These are phyloP conservation scores for Manduca sexta DNA, from an alignment of 1,140 invertebrate species.

Conservation along the genomic window DNA sequence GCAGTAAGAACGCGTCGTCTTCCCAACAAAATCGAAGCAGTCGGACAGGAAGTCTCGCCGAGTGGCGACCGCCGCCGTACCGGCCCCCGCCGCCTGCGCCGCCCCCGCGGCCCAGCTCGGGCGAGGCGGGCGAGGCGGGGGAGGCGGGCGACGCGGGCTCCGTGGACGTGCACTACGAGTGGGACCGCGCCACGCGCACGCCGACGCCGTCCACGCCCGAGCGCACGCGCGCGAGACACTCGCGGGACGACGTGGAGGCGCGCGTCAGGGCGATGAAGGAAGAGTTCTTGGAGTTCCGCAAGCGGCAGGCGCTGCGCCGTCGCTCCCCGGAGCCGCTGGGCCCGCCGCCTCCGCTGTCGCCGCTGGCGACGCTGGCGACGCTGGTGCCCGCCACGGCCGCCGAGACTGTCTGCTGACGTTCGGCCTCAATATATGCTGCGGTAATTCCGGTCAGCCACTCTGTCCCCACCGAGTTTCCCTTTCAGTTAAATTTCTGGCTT, in stretches of 20 bases:
- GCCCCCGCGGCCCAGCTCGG: conserved; percentile 39
- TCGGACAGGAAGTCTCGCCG: conserved; percentile 81
- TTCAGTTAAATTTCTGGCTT: conserved; percentile 12
- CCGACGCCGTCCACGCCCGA: conserved; percentile 80
- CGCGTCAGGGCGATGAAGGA: conserved; percentile 95
- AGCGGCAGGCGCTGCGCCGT: conserved; percentile 85
- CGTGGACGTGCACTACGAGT: conserved; percentile 96
- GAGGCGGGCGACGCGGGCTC: conserved; percentile 81
- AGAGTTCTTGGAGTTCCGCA: conserved; percentile 94
- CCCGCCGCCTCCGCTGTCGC: conserved; percentile 77
- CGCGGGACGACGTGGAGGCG: conserved; percentile 84
- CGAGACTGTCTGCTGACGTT: conserved; percentile 47
- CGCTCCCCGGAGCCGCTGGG: conserved; percentile 74
- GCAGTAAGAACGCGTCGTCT: conserved; percentile 89
- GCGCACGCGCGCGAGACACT: conserved; percentile 76
- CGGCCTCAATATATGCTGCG: neutral
- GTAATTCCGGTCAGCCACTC: neutral
- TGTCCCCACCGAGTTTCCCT: conserved; percentile 17
- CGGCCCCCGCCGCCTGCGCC: conserved; percentile 79
- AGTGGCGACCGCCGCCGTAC: conserved; percentile 84
- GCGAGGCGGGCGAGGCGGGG: conserved; percentile 78
- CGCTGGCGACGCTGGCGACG: conserved; percentile 16
- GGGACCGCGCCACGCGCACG: conserved; percentile 88
- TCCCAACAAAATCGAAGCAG: conserved; percentile 81
- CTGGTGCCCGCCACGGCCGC: conserved; percentile 74